Evolutionary conservation across 2,888 invertebrate genomes (phyloP), one percentile per base, ranked within the genome.

Genomic region (Patella ulyssiponensis): DNA sequence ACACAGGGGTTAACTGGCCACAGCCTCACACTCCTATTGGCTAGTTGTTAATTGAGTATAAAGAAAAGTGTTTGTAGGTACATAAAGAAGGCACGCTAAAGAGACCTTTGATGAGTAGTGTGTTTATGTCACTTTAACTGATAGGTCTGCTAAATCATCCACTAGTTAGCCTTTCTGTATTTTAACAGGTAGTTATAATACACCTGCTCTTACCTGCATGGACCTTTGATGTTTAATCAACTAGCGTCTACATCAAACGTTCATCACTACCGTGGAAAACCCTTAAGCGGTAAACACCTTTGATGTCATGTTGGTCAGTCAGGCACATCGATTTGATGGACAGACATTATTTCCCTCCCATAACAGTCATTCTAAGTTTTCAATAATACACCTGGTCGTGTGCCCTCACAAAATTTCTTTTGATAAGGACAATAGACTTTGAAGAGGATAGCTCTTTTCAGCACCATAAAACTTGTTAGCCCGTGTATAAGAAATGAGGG

Each of bases 181-280:
- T 23, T 64, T 64, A 64, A 64, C 23, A 64, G 23, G 23, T 23
- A 23, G 64, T 20, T 64, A 23, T 64, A 44, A 64, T 64, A 64
- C 64, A 64, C 64, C 64, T 64, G 64, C 64, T 23, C 64, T 64
- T 64, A 64, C 64, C 64, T 64, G 64, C 23, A 64, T 23, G 23
- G 23, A 64, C 64, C 64, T 64, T 64, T 64, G 23, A 64, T 64
- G 64, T 64, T 64, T 64, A 64, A 64, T 64, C 23, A 64, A 64
- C 64, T 15, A 64, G 64, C 23, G 20, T 64, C 20, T 64, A 44
- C 64, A 64, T 64, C 64, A 64, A 64, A 64, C 23, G 20, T 23
- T 64, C 23, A 64, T 23, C 64, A 23, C 23, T 64, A 64, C 9
- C 4, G 9, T 44, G 44, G 44, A 9, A 44, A 44, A 23, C 64